A percentile compares a stretch with the other conserved stretches of the same genome.
These are phyloP conservation scores for Sesamia inferens DNA, from an alignment of 2,888 invertebrate genomes.

Conservation along the genomic window DNA sequence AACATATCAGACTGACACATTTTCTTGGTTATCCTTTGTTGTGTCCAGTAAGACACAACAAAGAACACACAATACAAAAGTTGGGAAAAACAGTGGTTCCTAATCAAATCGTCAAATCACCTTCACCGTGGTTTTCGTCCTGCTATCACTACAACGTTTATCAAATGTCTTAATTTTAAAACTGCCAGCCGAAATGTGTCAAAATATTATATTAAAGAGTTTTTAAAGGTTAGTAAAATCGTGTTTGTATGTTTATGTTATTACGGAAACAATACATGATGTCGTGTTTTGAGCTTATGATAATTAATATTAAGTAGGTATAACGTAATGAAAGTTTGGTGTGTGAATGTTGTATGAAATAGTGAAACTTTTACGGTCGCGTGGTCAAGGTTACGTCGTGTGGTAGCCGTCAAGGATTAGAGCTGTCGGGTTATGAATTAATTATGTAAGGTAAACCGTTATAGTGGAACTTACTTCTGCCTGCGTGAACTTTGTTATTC, in stretches of 20 bases:
- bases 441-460: background rate
- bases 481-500: too few relatives aligned
- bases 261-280: slow-evolving; percentile 18
- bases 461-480: too few relatives aligned
- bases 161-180: background rate
- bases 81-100: too few relatives aligned
- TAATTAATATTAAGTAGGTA: slow-evolving; percentile 2
- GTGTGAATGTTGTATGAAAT: slow-evolving; percentile 40
- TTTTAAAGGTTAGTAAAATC: background rate
- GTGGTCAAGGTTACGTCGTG: slow-evolving; percentile 53
- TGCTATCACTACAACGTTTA: background rate
- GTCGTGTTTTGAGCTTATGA: slow-evolving; percentile 17
- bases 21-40: too few relatives aligned
- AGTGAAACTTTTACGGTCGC: slow-evolving; percentile 63
- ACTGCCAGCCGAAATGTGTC: background rate
- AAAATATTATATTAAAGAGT: background rate
- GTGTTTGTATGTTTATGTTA: background rate
- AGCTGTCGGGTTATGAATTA: background rate
- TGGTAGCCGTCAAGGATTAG: background rate
- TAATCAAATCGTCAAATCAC: too few relatives aligned
- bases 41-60: too few relatives aligned
- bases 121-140: too few relatives aligned
- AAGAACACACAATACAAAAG: too few relatives aligned
- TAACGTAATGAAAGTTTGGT: slow-evolving; percentile 28
- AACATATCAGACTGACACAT: too few relatives aligned